Percentiles rank a stretch among this genome's conserved stretches.
phyloP scores from a whole-genome alignment of 2,113 vertebrate species.

The Lophius piscatorius region DNA sequence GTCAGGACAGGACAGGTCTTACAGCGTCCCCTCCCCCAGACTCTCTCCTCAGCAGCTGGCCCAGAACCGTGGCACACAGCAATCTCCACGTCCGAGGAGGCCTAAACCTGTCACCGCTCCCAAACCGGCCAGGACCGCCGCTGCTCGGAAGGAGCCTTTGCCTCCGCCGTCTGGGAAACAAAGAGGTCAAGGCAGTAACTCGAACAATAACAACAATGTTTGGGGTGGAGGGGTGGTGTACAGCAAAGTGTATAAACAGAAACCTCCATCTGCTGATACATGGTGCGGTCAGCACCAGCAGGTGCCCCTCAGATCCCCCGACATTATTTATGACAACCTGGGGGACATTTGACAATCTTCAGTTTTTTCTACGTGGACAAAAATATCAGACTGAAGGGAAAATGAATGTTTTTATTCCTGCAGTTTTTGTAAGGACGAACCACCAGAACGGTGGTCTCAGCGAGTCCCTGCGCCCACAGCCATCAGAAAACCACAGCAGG shows the following conservation, averaged over 20 bases:
- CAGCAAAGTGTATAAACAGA: constrained; percentile 83
- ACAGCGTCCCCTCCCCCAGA: constrained; percentile 37
- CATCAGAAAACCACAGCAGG: constrained; percentile 30
- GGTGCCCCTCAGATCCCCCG: constrained; percentile 62
- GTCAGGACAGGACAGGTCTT: constrained; percentile 28
- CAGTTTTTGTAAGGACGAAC: background rate
- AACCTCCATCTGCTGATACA: constrained; percentile 14
- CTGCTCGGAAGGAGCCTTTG: constrained; percentile 72
- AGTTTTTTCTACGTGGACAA: background rate
- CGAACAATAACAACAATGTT: constrained; percentile 83
- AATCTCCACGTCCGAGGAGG: constrained; percentile 54
- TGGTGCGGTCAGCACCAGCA: constrained; percentile 60
- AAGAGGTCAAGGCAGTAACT: constrained; percentile 30
- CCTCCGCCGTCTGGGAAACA: constrained; percentile 60
- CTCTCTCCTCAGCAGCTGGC: constrained; percentile 75
- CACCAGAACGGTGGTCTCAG: too few relatives aligned
- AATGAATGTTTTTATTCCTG: background rate
- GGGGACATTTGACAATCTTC: constrained; percentile 71
- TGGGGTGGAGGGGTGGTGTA: constrained; percentile 76
- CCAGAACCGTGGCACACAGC: constrained; percentile 13
- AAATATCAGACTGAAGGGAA: background rate
- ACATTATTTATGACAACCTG: constrained; percentile 83
- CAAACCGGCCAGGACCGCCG: constrained; percentile 78
- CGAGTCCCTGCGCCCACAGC: constrained; percentile 27
- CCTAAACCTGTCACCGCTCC: constrained; percentile 86